These are phyloP conservation scores for Lycocorax pyrrhopterus DNA, from an alignment of 2,113 vertebrate genomes.

Conservation along the genomic window DNA sequence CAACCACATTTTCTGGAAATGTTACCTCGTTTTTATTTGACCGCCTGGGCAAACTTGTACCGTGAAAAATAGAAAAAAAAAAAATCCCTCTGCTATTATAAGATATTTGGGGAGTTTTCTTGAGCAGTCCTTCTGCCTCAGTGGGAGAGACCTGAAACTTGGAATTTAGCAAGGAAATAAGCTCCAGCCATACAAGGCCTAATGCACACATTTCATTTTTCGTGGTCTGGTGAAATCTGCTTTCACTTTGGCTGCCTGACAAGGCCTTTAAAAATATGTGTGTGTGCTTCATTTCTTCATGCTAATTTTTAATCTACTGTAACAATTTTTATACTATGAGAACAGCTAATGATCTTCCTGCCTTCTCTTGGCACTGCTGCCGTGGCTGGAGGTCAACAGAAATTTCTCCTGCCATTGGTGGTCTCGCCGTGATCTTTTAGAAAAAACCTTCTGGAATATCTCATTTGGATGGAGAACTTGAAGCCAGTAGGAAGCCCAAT, in stretches of 20 bases:
- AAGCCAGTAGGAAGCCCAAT: neutral
- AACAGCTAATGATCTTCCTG: conserved; percentile 24
- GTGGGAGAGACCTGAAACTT: neutral
- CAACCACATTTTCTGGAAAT: neutral
- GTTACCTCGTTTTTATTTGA: neutral
- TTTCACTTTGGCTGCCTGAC: conserved; percentile 49
- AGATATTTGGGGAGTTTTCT: neutral
- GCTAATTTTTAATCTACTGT: conserved; percentile 63
- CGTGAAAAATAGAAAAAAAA: neutral
- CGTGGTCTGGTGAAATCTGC: conserved; percentile 57
- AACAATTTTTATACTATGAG: conserved; percentile 16
- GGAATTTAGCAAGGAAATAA: conserved; percentile 46
- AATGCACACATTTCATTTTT: neutral
- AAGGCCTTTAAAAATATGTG: conserved; percentile 20
- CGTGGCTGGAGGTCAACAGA: neutral
- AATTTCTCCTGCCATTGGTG: neutral
- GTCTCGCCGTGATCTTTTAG: neutral
- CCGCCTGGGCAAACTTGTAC: neutral
- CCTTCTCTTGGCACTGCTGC: conserved; percentile 12
- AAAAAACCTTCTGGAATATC: neutral
- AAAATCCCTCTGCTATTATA: neutral
- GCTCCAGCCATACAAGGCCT: neutral
- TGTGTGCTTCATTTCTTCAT: conserved; percentile 43
- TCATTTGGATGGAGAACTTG: neutral
- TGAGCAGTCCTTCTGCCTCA: neutral